These are phyloP conservation scores for Coenobita brevimanus DNA, from an alignment of 1,140 invertebrate species.

Conservation along the genomic window DNA sequence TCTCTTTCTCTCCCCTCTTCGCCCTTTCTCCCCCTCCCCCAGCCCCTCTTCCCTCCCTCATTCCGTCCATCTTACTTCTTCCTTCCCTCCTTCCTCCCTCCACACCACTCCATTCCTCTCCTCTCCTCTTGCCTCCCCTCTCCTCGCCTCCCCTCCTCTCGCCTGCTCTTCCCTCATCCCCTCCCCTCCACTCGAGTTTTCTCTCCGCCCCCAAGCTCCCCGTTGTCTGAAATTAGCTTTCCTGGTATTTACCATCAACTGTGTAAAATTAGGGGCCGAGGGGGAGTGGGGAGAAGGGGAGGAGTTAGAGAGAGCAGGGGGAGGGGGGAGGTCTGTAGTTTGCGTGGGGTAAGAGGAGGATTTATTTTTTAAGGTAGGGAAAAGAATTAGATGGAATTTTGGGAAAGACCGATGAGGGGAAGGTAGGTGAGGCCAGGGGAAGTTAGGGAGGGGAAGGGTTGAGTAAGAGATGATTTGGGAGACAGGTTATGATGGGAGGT, in stretches of 20 bases:
- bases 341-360: not conserved
- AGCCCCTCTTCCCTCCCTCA: not conserved
- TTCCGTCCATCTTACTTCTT: not conserved
- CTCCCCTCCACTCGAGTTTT: not conserved
- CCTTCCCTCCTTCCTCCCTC: too few species aligned
- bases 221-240: not conserved
- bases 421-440: not conserved
- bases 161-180: not conserved
- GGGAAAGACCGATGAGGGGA: not conserved
- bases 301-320: not conserved
- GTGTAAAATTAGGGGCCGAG: not conserved
- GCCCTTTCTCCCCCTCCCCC: not conserved
- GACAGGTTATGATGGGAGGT: not conserved
- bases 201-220: not conserved
- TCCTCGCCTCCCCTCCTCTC: not conserved
- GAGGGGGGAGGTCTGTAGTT: conserved; percentile 10
- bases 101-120: not conserved
- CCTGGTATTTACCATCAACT: not conserved
- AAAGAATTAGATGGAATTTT: not conserved
- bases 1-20: not conserved
- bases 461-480: not conserved
- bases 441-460: not conserved
- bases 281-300: not conserved
- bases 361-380: not conserved
- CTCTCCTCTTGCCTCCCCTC: not conserved